These are phyloP conservation scores for Drosophila mayri DNA, from an alignment of 1,140 invertebrate species.

Conservation along the genomic window DNA sequence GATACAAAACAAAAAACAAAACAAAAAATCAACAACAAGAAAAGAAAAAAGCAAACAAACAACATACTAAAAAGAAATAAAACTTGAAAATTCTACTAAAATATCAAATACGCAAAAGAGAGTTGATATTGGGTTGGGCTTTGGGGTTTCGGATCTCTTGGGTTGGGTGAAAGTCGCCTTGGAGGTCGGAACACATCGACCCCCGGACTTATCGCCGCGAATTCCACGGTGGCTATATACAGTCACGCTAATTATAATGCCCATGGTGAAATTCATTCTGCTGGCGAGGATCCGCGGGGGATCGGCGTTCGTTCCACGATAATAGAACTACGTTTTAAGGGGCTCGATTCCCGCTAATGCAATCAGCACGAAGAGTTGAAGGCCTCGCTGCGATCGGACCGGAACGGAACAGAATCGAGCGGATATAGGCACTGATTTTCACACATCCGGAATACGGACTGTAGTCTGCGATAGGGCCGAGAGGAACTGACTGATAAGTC, in stretches of 20 bases:
- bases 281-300: constrained; percentile 13
- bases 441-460: constrained; percentile 26
- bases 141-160: background rate
- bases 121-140: constrained; percentile 25
- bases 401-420: constrained; percentile 14
- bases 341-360: constrained; percentile 35
- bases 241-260: constrained; percentile 28
- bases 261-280: constrained; percentile 37
- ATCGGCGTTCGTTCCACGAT: constrained; percentile 6
- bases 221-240: constrained; percentile 17
- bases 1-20: constrained; percentile 39
- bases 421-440: constrained; percentile 21
- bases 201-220: constrained; percentile 28
- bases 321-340: constrained; percentile 26
- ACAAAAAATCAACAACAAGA: constrained; percentile 33
- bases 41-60: constrained; percentile 62
- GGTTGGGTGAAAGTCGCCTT: constrained; percentile 35
- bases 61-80: constrained; percentile 76
- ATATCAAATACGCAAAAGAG: constrained; percentile 55
- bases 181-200: constrained; percentile 27
- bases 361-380: constrained; percentile 27
- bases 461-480: constrained; percentile 5
- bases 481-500: background rate
- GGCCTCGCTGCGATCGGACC: constrained; percentile 2
- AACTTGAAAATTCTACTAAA: constrained; percentile 74